Evolutionary conservation across 1,140 invertebrate species (phyloP).

Genomic region (Drosophila tani): DNA sequence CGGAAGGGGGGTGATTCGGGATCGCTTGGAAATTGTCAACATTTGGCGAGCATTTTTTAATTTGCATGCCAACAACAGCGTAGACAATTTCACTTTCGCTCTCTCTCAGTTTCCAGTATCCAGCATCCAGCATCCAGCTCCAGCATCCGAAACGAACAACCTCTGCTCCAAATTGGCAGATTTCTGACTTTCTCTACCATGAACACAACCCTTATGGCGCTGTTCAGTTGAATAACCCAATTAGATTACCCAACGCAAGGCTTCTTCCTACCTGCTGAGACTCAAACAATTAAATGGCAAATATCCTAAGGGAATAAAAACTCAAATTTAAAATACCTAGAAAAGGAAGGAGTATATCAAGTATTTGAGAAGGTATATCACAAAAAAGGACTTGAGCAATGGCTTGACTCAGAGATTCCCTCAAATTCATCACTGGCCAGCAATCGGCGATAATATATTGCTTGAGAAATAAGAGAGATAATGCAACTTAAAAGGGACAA

Average conservation of each 20-base stretch:
- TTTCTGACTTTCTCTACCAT: slow-evolving; percentile 31
- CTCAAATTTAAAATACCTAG: not conserved
- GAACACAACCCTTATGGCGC: slow-evolving; percentile 37
- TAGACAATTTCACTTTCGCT: slow-evolving; percentile 43
- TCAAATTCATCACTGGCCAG: not conserved
- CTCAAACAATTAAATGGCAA: not conserved
- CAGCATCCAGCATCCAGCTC: slow-evolving; percentile 6
- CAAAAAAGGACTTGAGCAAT: not conserved
- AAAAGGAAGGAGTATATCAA: not conserved
- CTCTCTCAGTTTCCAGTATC: slow-evolving; percentile 11
- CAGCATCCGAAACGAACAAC: slow-evolving; percentile 22
- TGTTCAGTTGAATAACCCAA: slow-evolving; percentile 27
- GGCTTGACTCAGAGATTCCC: not conserved
- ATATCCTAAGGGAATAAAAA: not conserved
- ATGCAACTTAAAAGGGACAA: slow-evolving; percentile 9
- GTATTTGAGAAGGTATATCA: not conserved
- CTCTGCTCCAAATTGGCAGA: slow-evolving; percentile 39
- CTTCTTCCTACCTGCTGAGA: not conserved
- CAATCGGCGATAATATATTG: not conserved
- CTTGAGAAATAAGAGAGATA: slow-evolving; percentile 5
- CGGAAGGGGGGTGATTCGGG: not conserved
- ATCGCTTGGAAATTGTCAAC: slow-evolving; percentile 37
- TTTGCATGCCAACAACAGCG: slow-evolving; percentile 35
- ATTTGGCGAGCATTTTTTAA: slow-evolving; percentile 45
- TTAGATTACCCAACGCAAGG: slow-evolving; percentile 19